Base-by-base conservation (phyloP, 2,113 vertebrate genomes). In the Sphyrna mokarran region DNA sequence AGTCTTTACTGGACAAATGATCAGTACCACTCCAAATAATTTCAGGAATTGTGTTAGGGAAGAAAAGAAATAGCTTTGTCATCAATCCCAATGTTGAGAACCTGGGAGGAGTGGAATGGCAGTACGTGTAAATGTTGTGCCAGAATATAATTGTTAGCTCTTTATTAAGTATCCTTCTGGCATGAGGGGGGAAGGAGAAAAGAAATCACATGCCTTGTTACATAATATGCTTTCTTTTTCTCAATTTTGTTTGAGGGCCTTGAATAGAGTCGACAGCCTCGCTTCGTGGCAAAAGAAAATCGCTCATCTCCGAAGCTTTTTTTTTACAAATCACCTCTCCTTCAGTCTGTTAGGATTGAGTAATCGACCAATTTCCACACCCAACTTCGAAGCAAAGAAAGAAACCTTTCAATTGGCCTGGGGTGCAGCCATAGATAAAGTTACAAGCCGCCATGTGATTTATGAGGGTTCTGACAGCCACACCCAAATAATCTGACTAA, bases 371-470 rank as follows among this genome's bases (percentile, higher is more conserved):
- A 72, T 33, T 72, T 95, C 94, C 94, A 95, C 69, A 33, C 40
- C 68, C 94, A 54, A 9, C 43, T 48, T 43, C 54, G 48, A 72
- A 20, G 26, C 48, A 54, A 54, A 89, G 29, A 58, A 95, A 58
- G 40, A 95, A 43, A 72, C 72, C 68, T 72, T 72, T 72, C 68
- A 54, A 72, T 16, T 48, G 54, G 61, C 94, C 40, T 66, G 43
- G 93, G 94, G 69, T 66, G 48, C 13, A 72, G 40, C 69, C 66
- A 33, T 72, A 72, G 94, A 95, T 95, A 76, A 95, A 48, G 66
- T 54, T 95, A 72, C 43, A 54, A 95, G n/a, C 40, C 69, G 26
- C 22, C 66, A 40, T 95, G 93, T 95, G 93, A 95, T 95, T 95
- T 72, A 72, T 48, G 93, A 95, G 93, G 11, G 16, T 95, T 95